Evolutionary conservation across 1,140 invertebrate species (phyloP).

Genomic region (Cepaea nemoralis): DNA sequence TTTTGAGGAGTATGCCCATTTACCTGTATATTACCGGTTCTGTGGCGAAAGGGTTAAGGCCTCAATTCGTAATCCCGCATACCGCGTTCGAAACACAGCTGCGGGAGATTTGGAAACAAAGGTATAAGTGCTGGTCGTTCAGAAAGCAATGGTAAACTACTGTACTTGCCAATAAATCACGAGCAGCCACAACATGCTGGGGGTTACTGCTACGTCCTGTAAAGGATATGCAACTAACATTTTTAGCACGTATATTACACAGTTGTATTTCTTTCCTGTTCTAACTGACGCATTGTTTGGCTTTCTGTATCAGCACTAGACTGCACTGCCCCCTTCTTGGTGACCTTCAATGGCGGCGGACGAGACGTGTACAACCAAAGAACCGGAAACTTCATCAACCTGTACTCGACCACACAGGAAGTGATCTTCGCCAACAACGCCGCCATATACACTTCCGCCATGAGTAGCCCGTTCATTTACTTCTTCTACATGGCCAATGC

Average conservation of each 20-base stretch:
- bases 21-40: too few relatives aligned
- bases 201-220: too few relatives aligned
- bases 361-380: not conserved
- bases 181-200: too few relatives aligned
- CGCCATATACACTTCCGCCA: not conserved
- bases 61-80: too few relatives aligned
- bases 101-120: too few relatives aligned
- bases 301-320: not conserved
- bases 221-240: too few relatives aligned
- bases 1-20: not conserved
- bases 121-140: too few relatives aligned
- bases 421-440: not conserved
- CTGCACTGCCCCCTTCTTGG: conserved; percentile 11
- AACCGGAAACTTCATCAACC: not conserved
- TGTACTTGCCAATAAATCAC: too few relatives aligned
- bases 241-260: not conserved
- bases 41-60: too few relatives aligned
- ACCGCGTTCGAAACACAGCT: too few relatives aligned
- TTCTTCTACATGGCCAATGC: conserved; percentile 16
- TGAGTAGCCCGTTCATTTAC: not conserved
- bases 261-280: not conserved
- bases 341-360: not conserved
- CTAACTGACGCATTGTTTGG: not conserved
- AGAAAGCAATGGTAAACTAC: too few relatives aligned
- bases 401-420: not conserved